Evolutionary conservation across 2,113 vertebrate species (phyloP).

Genomic region (Gopherus evgoodei): DNA sequence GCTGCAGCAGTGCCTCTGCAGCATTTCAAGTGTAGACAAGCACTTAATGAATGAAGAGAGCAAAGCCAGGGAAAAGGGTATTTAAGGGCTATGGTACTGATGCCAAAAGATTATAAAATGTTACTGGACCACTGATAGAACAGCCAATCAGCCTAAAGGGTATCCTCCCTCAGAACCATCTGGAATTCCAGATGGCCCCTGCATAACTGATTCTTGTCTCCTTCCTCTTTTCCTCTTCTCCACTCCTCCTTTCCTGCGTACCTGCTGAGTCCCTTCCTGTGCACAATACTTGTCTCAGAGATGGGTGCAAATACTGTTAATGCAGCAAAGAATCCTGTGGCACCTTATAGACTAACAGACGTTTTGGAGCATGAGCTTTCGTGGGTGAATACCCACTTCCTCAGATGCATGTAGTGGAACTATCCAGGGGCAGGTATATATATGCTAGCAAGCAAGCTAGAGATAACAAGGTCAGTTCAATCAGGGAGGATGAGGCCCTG

Average conservation of each 20-base stretch:
- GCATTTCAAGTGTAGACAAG: no score
- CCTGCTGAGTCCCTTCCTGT: not conserved
- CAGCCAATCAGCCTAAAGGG: not conserved
- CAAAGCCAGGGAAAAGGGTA: not conserved
- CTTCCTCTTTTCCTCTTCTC: accelerated
- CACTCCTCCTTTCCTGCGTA: accelerated
- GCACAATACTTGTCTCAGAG: not conserved
- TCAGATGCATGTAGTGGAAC: no score
- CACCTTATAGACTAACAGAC: no score
- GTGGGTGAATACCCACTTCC: no score
- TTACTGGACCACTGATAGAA: not conserved
- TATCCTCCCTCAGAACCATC: accelerated
- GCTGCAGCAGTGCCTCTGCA: no score
- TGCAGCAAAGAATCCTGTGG: no score
- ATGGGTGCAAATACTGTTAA: accelerated
- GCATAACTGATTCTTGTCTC: not conserved
- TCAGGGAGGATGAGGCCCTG: no score
- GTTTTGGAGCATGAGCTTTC: no score
- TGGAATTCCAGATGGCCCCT: not conserved
- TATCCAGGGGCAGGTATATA: no score
- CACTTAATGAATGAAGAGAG: not conserved
- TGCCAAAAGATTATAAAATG: not conserved
- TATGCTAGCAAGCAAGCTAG: no score
- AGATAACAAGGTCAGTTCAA: no score
- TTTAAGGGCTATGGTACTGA: not conserved